Evolutionary conservation across 2,888 invertebrate species (phyloP).

Genomic region (Drosophila affinis): DNA sequence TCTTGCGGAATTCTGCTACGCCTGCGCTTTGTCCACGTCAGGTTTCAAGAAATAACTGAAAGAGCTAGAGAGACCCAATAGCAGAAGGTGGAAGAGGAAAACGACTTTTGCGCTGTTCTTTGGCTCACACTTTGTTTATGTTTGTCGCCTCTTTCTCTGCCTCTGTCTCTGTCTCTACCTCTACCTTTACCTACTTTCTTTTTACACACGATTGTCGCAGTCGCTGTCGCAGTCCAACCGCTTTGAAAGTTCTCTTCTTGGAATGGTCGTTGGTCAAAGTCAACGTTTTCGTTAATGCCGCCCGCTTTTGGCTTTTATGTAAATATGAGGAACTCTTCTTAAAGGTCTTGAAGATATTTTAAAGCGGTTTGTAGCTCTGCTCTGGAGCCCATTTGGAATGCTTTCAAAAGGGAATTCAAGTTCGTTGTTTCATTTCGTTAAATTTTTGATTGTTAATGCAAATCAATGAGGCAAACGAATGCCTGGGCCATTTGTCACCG

Average conservation of each 20-base stretch:
- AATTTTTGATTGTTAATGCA: slow-evolving; percentile 37
- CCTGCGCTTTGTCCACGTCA: slow-evolving; percentile 73
- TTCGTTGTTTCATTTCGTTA: slow-evolving; percentile 1
- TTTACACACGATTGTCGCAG: slow-evolving; percentile 53
- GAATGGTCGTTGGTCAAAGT: slow-evolving; percentile 38
- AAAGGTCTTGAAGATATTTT: slow-evolving; percentile 6
- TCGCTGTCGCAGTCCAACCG: slow-evolving; percentile 8
- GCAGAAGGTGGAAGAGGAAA: slow-evolving; percentile 6
- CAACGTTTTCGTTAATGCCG: slow-evolving; percentile 38
- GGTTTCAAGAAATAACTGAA: slow-evolving; percentile 49
- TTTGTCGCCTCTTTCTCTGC: slow-evolving; percentile 31
- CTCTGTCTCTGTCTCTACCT: neutral
- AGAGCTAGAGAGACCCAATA: slow-evolving; percentile 14
- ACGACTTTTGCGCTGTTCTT: slow-evolving; percentile 50
- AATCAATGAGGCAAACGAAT: slow-evolving; percentile 41
- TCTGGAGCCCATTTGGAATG: neutral
- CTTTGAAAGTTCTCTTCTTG: slow-evolving; percentile 48
- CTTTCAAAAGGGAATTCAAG: slow-evolving; percentile 27
- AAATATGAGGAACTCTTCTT: slow-evolving; percentile 18
- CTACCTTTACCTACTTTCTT: slow-evolving; percentile 69
- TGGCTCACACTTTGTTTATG: slow-evolving; percentile 44
- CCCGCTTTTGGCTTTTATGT: slow-evolving; percentile 42
- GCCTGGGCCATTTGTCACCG: slow-evolving; percentile 30
- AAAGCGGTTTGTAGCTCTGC: neutral
- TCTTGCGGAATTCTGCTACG: slow-evolving; percentile 61